Evolutionary conservation across 1,140 invertebrate genomes (phyloP), one percentile per base, ranked within the genome.

Genomic region (Rhopalosiphum padi): DNA sequence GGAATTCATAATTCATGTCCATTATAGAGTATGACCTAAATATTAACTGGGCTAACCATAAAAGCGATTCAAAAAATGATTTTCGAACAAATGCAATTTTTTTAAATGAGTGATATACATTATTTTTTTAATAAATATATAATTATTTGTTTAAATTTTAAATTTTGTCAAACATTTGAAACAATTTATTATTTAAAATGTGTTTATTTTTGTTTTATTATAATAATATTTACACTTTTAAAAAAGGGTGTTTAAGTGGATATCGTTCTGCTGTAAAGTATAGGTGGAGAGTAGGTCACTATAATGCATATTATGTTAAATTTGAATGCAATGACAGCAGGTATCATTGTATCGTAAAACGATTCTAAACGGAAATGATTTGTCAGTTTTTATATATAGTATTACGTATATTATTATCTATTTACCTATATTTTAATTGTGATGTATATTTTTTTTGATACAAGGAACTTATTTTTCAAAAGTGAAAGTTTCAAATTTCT

Each of bases 11-110:
- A 30, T 86, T 86, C 25, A 86, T 86, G 41, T 43, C 15, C 23
- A 89, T 89, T 53, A 77, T 77, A 55, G 22, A 41, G 25, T 55
- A 55, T 60, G 46, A 90, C 53, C 88, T 90, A 90, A 60, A 90
- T 60, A 55, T 55, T 37, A 41, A 55, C 11, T 90, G 11, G 35
- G 11, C 21, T 89, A 37, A 89, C 2, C 8, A 18, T 23, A 46
- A 46, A 46, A 46, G 1, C 35, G 21, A 88, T 87, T 48, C 0
- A 48, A 88, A 88, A 88, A 35, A 18, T 88, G 9, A 7, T 37
- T 1, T n/a, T 86, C 11, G 6, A 46, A 46, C 2, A 46, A 43
- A 30, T 46, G 15, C 15, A 30, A 46, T 18, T 46, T 86, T 46
- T 30, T 25, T 11, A 23, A 83, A 22, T 83, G 2, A 15, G 30